Evolutionary conservation across 2,888 invertebrate genomes (phyloP).

Genomic region (Polia nebulosa): DNA sequence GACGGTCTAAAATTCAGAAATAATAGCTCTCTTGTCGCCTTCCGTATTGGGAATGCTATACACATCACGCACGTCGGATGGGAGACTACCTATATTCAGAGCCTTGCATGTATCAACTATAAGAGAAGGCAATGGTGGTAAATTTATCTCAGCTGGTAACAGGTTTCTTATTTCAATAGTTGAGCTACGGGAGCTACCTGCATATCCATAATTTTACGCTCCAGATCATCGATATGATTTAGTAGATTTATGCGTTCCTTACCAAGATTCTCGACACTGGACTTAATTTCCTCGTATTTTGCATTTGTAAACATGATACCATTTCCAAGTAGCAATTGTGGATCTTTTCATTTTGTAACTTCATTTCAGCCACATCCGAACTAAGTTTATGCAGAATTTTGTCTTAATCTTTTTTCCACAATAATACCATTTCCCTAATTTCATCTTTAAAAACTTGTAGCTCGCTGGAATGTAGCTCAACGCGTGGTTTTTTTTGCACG

Average conservation of each 20-base stretch:
- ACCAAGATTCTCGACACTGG: background rate
- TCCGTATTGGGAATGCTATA: slow-evolving; percentile 9
- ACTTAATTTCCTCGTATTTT: slow-evolving; percentile 17
- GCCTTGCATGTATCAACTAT: slow-evolving; percentile 8
- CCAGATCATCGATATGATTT: slow-evolving; percentile 2
- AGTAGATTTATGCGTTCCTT: slow-evolving; percentile 7
- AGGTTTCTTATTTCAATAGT: slow-evolving; percentile 8
- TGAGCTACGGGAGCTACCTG: slow-evolving; percentile 5
- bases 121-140: slow-evolving; percentile 7
- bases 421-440: slow-evolving; percentile 5
- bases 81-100: slow-evolving; percentile 4
- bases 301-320: slow-evolving; percentile 4
- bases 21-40: slow-evolving; percentile 8
- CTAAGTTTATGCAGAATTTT: slow-evolving; percentile 5
- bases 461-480: background rate
- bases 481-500: slow-evolving; percentile 15
- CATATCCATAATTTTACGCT: slow-evolving; percentile 11
- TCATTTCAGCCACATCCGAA: slow-evolving; percentile 9
- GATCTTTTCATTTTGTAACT: slow-evolving; percentile 15
- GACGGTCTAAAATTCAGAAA: slow-evolving; percentile 6
- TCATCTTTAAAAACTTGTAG: slow-evolving; percentile 9
- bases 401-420: slow-evolving; percentile 9
- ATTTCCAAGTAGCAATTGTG: slow-evolving; percentile 10
- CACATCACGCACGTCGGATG: slow-evolving; percentile 11
- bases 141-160: slow-evolving; percentile 4